Conservation (phyloP, 2,888 invertebrate species). For the Phorcus lineatus region DNA sequence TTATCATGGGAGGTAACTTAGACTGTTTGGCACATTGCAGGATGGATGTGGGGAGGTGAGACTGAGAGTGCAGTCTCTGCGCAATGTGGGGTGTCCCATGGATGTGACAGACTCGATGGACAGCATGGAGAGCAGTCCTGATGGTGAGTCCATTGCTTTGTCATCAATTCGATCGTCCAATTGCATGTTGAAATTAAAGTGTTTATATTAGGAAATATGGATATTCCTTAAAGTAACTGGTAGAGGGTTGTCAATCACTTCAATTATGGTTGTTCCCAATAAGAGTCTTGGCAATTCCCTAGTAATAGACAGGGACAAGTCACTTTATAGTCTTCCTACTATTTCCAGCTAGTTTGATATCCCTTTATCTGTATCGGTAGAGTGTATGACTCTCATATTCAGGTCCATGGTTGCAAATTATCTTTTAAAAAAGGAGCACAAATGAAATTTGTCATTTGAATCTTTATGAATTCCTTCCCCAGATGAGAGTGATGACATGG, state of each 20-base stretch:
- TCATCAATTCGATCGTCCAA: background rate
- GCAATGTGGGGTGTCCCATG: constrained; percentile 55
- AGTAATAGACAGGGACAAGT: too few relatives aligned
- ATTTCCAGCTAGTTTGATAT: too few relatives aligned
- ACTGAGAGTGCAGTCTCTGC: constrained; percentile 84
- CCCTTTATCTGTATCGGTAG: too few relatives aligned
- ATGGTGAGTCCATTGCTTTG: constrained; percentile 7
- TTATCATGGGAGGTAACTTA: too few relatives aligned
- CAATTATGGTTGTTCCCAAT: too few relatives aligned
- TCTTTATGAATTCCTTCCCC: constrained; percentile 24
- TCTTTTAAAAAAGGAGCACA: too few relatives aligned
- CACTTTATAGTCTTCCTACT: too few relatives aligned
- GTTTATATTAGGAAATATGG: background rate
- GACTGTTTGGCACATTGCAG: constrained; percentile 51
- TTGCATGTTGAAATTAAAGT: background rate
- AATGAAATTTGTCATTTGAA: background rate
- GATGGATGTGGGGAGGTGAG: constrained; percentile 82
- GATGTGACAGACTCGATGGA: constrained; percentile 58
- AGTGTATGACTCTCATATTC: too few relatives aligned
- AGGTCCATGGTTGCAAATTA: too few relatives aligned
- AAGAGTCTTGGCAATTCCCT: too few relatives aligned
- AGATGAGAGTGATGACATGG: constrained; percentile 75
- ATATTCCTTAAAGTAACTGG: background rate
- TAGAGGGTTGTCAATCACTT: too few relatives aligned
- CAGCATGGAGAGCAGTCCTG: constrained; percentile 65